Evolutionary conservation across 2,113 vertebrate species (phyloP).

Genomic region (Calidris pygmaea): DNA sequence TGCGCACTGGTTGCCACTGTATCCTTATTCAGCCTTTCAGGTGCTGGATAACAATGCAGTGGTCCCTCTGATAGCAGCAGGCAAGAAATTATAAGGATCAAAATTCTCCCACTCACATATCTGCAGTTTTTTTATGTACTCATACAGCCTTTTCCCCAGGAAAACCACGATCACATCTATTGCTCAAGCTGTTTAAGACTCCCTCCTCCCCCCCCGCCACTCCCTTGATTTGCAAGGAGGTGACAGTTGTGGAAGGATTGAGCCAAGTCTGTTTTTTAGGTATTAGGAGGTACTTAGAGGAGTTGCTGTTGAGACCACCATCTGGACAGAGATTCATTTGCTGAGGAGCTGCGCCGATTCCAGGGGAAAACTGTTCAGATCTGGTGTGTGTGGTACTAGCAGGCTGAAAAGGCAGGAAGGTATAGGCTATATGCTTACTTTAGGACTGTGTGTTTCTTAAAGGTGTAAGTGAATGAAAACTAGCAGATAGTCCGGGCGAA

Average conservation of each 20-base stretch:
- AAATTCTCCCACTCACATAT: not conserved
- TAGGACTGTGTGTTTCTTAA: not conserved
- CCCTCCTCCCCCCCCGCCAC: not conserved
- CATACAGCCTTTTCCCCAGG: not conserved
- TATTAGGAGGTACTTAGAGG: slow-evolving; percentile 66
- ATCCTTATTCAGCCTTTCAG: not conserved
- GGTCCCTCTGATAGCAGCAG: not conserved
- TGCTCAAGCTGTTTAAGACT: not conserved
- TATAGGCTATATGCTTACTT: not conserved
- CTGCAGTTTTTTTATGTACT: not conserved
- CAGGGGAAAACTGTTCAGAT: not conserved
- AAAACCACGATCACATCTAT: not conserved
- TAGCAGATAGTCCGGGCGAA: not conserved
- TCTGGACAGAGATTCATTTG: slow-evolving; percentile 67
- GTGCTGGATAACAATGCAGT: not conserved
- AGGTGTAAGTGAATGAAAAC: not conserved
- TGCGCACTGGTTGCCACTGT: not conserved
- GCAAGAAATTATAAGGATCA: not conserved
- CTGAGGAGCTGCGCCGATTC: not conserved
- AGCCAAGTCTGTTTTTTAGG: slow-evolving; percentile 54
- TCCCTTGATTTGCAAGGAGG: not conserved
- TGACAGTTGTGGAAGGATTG: slow-evolving; percentile 75
- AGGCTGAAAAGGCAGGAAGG: not conserved
- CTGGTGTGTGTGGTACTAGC: not conserved
- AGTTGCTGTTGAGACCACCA: slow-evolving; percentile 70